Base-by-base conservation (phyloP, 2,888 invertebrate species). In the Leptothorax acervorum region DNA sequence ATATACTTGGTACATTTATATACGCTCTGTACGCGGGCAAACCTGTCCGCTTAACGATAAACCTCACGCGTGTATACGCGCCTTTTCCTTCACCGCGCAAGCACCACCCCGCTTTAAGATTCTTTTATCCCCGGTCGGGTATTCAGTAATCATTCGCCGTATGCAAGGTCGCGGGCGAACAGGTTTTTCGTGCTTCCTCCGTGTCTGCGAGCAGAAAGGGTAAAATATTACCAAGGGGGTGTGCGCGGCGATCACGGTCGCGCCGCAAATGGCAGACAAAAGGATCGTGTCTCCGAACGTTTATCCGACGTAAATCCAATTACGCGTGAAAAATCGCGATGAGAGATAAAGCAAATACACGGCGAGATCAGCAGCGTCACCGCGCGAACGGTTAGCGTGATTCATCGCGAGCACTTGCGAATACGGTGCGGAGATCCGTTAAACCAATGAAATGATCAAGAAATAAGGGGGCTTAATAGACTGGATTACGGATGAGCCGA, bases 11-110 rank as follows among this genome's bases (percentile, higher is more conserved):
- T 79, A 74, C 82, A 84, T 85, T 89, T 87, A 70, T 87, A 79
- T 87, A 70, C 82, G 76, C 78, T 23, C 23, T 87, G 75, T 82
- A 74, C 82, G 76, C 78, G 74, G 18, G 81, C 82, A 87, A 86
- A 89, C 89, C 87, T 89, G 89, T 89, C 89, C 48, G 65, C 82
- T 81, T 86, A 82, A 89, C 89, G 89, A 89, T 89, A 89, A 89
- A 83, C 87, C 83, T 70, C 83, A 68, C 12, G 84, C 55, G 83
- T 51, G 48, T 76, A 48, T 35, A 31, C 60, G 57, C 35, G 42
- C 12, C 57, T 60, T 66, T 86, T 74, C 71, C 28, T 31, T 39
- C 18, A 53, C 39, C 42, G 12, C 82, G 55, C 62, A 76, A 73
- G 83, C 79, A 82, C 87, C 79, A 70, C 75, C 73, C 48, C 28